Conservation (phyloP, 2,888 invertebrate species). For the Unio pictorum region DNA sequence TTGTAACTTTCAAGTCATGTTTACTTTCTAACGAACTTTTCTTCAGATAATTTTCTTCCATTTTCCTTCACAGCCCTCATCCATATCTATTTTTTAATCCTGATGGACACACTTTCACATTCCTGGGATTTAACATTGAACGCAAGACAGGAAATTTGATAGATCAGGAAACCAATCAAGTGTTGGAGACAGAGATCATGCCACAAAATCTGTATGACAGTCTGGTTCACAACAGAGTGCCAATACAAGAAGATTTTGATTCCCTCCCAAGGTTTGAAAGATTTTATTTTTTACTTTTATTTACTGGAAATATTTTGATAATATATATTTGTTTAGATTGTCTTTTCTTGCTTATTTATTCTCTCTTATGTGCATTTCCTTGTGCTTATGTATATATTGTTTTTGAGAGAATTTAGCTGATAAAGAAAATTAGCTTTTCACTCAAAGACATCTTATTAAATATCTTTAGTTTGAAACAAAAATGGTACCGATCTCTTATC, state of each 20-base stretch:
- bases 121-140: slow-evolving; percentile 65
- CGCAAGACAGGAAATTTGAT: slow-evolving; percentile 50
- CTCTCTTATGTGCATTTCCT: no score
- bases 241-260: slow-evolving; percentile 63
- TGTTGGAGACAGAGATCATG: slow-evolving; percentile 53
- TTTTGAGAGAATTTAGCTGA: no score
- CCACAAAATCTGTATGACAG: slow-evolving; percentile 45
- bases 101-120: slow-evolving; percentile 60
- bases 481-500: no score
- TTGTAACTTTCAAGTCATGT: no score
- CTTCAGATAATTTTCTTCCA: no score
- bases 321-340: not conserved
- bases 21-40: no score
- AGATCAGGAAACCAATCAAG: slow-evolving; percentile 51
- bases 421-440: no score
- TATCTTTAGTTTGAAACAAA: no score
- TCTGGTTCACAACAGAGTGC: slow-evolving; percentile 52
- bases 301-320: not conserved
- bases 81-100: slow-evolving; percentile 69
- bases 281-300: not conserved
- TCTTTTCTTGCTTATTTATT: no score
- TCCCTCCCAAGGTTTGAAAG: slow-evolving; percentile 49
- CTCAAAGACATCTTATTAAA: no score
- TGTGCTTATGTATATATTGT: no score
- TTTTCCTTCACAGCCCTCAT: slow-evolving; percentile 54